phyloP scores from a whole-genome alignment of 23 tunicate species.

The Trididemnum clinides region DNA sequence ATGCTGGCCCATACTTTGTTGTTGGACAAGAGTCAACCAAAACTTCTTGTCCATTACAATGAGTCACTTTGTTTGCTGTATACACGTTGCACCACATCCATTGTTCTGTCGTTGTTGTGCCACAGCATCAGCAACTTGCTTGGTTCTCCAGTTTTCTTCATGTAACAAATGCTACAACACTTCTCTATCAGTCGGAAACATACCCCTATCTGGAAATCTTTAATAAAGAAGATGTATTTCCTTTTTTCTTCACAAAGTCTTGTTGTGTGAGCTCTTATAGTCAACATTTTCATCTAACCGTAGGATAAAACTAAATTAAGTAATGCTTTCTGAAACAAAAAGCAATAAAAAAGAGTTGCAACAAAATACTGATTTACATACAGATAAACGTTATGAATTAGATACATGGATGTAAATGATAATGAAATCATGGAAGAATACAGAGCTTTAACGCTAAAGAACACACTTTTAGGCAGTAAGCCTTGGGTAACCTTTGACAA shows the following conservation, averaged over 20 bases:
- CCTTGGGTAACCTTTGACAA: background rate
- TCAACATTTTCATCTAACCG: no score
- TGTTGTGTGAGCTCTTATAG: background rate
- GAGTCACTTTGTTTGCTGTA: no score
- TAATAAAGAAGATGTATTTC: background rate
- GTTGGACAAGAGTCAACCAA: no score
- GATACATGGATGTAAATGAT: background rate
- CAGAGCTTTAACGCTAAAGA: background rate
- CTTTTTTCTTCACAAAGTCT: background rate
- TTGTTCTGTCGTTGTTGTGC: no score
- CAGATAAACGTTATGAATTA: background rate
- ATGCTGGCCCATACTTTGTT: no score
- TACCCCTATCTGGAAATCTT: background rate
- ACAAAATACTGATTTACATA: background rate
- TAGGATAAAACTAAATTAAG: no score
- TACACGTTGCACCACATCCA: no score
- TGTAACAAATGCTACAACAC: background rate
- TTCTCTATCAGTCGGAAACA: background rate
- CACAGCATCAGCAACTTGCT: background rate
- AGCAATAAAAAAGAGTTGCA: no score
- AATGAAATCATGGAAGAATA: background rate
- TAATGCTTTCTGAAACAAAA: no score
- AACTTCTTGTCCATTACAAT: no score
- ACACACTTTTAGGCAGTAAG: background rate
- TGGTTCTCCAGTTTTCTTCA: background rate